A percentile compares a stretch with the other conserved stretches of the same genome.
These are phyloP conservation scores for Coecobrya sp. DNA, from an alignment of 2,888 invertebrate species.

Conservation along the genomic window DNA sequence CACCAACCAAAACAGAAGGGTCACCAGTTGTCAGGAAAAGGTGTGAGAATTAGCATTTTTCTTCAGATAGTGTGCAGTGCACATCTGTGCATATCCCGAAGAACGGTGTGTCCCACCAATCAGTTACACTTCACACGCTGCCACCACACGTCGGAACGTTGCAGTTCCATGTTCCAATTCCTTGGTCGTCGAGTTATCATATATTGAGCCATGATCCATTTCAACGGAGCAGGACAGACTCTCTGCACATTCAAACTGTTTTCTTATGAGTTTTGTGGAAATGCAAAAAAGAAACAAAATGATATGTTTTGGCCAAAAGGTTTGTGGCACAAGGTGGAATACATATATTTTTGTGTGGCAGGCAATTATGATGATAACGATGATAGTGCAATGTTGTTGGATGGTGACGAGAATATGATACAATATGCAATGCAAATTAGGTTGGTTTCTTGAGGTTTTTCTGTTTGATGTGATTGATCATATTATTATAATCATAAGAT, in stretches of 20 bases:
- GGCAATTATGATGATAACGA: constrained; percentile 38
- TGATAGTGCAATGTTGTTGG: constrained; percentile 26
- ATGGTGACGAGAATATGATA: constrained; percentile 46
- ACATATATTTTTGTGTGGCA: constrained; percentile 65
- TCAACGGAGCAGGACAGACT: background rate
- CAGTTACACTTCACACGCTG: constrained; percentile 8
- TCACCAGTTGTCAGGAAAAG: background rate
- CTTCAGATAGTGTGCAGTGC: background rate
- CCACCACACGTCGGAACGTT: constrained; percentile 8
- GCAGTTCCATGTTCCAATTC: constrained; percentile 58
- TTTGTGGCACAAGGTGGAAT: constrained; percentile 78
- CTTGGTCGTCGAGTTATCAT: background rate
- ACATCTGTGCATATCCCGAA: background rate
- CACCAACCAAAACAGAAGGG: background rate
- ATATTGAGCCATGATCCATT: constrained; percentile 57
- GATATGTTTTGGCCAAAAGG: constrained; percentile 33
- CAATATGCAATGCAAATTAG: constrained; percentile 53
- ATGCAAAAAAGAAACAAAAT: background rate
- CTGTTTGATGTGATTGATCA: constrained; percentile 5
- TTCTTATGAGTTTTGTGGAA: background rate
- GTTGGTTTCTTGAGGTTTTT: constrained; percentile 6
- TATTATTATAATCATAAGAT: background rate
- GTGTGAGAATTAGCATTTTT: background rate
- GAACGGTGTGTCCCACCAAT: background rate
- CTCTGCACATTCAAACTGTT: constrained; percentile 40